Base-by-base conservation (phyloP, 2,113 vertebrate species). In the Rhabdomys dilectus region DNA sequence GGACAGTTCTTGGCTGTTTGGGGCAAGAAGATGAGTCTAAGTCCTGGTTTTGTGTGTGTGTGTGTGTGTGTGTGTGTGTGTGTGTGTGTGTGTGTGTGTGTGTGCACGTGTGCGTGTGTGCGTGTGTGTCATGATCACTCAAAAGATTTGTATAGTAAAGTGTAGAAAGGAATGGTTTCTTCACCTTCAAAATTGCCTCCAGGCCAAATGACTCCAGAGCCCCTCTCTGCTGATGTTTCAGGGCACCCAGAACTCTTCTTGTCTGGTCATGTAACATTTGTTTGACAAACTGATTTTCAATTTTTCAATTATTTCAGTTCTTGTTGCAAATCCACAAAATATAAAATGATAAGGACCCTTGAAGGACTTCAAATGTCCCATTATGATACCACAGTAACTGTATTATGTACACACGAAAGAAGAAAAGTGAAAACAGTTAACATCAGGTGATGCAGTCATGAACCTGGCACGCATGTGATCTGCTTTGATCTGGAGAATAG, bases 341-440 rank as follows among this genome's bases (percentile, higher is more conserved):
- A 86, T 29, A 6, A 94, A 92, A 70, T 3, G 70, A 89, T 12
- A 34, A n/a, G 34, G 16, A 53, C 7, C 9, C 53, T 53, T 80
- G 15, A 34, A 53, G 26, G 75, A 77, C 31, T 53, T 9, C 1
- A 0, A 80, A 17, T 17, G 21, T 36, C 4, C 16, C 51, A 36
- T 53, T 36, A 80, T 21, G 16, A 58, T 81, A 42, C 60, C 5
- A 88, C 78, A 11, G 66, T 10, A 21, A 58, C 82, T 89, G 34
- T 26, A 39, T 2, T 53, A 42, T 53, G 0, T 82, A 12, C 66
- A 89, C 29, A 13, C 22, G 15, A 22, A 93, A 78, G n/a, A 78
- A 93, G 7, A 53, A 60, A 84, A 21, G 34, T 93, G n/a, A 96
- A 53, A n/a, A 91, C 9, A 36, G 26, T 81, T 89, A 94, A 77